Evolutionary conservation across 1,140 invertebrate genomes (phyloP).

Genomic region (Cherax quadricarinatus): DNA sequence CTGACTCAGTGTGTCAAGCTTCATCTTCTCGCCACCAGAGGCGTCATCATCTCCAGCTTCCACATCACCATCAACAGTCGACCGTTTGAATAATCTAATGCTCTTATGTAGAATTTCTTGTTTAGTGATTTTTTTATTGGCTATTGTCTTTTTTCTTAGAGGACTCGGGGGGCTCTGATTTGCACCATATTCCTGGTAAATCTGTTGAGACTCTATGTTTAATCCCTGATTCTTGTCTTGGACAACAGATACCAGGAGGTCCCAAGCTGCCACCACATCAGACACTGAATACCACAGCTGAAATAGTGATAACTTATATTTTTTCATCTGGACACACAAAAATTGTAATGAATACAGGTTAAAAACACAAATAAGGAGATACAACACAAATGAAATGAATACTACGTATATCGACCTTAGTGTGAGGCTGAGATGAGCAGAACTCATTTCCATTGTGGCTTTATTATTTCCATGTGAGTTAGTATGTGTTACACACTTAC

Average conservation of each 20-base stretch:
- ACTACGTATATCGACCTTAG: too few species aligned
- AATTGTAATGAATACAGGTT: too few species aligned
- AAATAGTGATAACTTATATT: not conserved
- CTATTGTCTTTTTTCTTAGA: not conserved
- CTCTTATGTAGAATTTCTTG: not conserved
- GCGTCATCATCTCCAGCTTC: not conserved
- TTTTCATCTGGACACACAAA: too few species aligned
- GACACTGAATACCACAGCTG: constrained; percentile 41
- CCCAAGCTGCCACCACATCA: constrained; percentile 39
- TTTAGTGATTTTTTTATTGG: not conserved
- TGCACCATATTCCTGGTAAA: not conserved
- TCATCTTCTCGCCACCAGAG: too few species aligned
- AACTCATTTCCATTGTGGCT: too few species aligned
- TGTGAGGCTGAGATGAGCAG: too few species aligned
- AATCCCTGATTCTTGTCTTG: not conserved
- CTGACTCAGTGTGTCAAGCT: too few species aligned
- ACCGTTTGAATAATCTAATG: not conserved
- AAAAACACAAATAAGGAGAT: too few species aligned
- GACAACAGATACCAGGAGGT: not conserved
- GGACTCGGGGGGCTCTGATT: not conserved
- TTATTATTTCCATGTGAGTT: too few species aligned
- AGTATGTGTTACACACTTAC: too few species aligned
- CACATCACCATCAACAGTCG: not conserved
- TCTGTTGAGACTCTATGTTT: not conserved
- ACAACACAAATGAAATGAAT: too few species aligned